Evolutionary conservation across 2,888 invertebrate genomes (phyloP).

Genomic region (Pasiphila rectangulata): DNA sequence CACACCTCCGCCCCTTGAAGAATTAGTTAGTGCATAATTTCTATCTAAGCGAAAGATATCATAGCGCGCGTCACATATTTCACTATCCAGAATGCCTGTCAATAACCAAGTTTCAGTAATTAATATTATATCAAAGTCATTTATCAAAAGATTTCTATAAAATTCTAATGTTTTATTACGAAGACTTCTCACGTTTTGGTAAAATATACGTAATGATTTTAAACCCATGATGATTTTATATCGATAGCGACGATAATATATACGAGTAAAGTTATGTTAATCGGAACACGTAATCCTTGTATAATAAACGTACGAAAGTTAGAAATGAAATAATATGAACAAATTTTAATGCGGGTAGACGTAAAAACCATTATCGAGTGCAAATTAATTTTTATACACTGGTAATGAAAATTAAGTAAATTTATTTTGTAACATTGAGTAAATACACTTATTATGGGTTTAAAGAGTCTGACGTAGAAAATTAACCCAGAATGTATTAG

Average conservation of each 20-base stretch:
- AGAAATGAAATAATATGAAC: too few species aligned
- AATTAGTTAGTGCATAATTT: background rate
- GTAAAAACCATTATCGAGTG: too few species aligned
- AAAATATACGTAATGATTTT: constrained; percentile 1
- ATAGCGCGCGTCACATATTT: background rate
- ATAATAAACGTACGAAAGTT: background rate
- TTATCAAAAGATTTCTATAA: too few species aligned
- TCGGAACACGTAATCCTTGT: too few species aligned
- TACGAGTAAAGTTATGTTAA: too few species aligned
- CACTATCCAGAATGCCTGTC: background rate
- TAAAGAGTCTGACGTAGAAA: too few species aligned
- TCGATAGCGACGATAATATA: background rate
- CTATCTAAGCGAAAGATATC: constrained; percentile 1
- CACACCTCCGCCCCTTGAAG: background rate
- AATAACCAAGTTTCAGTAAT: background rate
- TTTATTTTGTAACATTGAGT: too few species aligned
- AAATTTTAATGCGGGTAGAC: too few species aligned
- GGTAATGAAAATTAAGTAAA: too few species aligned
- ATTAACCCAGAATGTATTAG: background rate
- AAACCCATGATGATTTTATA: background rate
- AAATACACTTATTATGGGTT: too few species aligned
- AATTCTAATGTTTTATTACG: background rate
- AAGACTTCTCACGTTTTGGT: constrained; percentile 6
- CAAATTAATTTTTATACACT: too few species aligned
- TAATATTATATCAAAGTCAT: background rate